A percentile compares a stretch with the other conserved stretches of the same genome.
Conservation (phyloP, 2,113 vertebrate genomes). For the Corythornis cristatus region DNA sequence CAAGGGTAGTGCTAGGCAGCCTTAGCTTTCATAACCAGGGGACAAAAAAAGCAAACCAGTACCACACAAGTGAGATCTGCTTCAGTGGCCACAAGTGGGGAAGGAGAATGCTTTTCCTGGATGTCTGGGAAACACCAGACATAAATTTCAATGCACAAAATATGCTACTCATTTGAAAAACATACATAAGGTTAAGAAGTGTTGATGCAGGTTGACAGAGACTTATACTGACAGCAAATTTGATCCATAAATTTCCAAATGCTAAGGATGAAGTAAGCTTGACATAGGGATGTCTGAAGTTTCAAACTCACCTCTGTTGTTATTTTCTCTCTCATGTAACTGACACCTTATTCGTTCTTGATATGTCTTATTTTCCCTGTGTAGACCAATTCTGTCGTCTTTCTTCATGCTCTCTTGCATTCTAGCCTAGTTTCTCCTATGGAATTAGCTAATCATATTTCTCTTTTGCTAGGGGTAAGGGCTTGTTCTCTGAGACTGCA, state of each 20-base stretch:
- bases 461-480: constrained; percentile 29
- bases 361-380: neutral
- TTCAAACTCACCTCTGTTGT: neutral
- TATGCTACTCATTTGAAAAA: neutral
- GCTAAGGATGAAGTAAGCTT: neutral
- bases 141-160: neutral
- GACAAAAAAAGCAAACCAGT: neutral
- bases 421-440: neutral
- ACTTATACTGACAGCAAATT: neutral
- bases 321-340: neutral
- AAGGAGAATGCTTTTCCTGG: neutral
- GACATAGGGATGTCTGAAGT: neutral
- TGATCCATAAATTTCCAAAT: neutral
- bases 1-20: neutral
- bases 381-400: neutral
- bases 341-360: neutral
- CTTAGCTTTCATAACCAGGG: neutral
- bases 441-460: constrained; percentile 63
- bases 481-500: constrained; percentile 54
- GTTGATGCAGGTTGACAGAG: neutral
- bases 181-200: neutral
- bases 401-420: neutral
- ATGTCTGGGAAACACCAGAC: fast-evolving
- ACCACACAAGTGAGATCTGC: neutral
- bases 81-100: neutral